Base-by-base conservation (phyloP, 2,888 invertebrate species). In the Andrena camellia region DNA sequence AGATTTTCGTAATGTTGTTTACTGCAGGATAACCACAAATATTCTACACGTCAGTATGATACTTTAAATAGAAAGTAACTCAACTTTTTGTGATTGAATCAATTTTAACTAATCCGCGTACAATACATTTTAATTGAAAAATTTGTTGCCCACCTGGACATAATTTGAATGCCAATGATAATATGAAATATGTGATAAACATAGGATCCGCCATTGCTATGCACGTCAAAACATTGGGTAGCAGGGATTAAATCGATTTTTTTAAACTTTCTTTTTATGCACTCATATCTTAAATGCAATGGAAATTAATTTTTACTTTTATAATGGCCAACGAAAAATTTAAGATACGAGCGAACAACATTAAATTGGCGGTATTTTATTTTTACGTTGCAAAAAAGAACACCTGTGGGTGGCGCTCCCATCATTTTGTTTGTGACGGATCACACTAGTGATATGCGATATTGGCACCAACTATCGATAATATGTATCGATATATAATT, bases 151-250 rank as follows among this genome's bases (percentile, higher is more conserved):
- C 60, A 94, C 94, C 94, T 92, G 90, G 80, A 88, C 91, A 92
- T 82, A 90, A 87, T 87, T 89, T 88, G 74, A 93, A 90, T 87
- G 91, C 92, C 90, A 93, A 91, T 88, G 91, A 91, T 73, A 93
- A 90, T 84, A 93, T 86, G 86, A 93, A 92, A 88, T 92, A 90
- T 88, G 89, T 88, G 88, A 92, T 91, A 92, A 92, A 92, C 90
- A 92, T 89, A 92, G 85, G 88, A 90, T 91, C 92, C 92, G 93
- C 93, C 93, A 93, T 93, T 92, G 91, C 91, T 87, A 77, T 89
- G 83, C 88, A 91, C 89, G 90, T 92, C 92, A 91, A 93, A 93
- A 93, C 92, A 92, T 92, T 90, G 86, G 82, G 84, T 82, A 83
- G 83, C 80, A 83, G 74, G 78, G 86, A 85, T 89, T 83, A 80